Percentiles rank a stretch among this genome's conserved stretches.
Conservation (phyloP, 2,797 vertebrate species). For the Lutjanus argentimaculatus region DNA sequence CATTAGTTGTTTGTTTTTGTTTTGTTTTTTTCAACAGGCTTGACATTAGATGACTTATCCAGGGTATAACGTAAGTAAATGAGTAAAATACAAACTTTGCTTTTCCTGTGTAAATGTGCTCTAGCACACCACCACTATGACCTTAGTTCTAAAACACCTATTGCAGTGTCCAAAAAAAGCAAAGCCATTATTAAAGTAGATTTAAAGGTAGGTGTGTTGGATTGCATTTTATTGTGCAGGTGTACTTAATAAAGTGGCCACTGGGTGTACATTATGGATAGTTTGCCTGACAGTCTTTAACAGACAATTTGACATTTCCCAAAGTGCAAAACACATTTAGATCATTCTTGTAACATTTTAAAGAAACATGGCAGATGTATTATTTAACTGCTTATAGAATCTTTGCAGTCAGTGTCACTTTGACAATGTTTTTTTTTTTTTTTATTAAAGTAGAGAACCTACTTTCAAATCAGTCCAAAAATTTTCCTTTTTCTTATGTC, state of each 20-base stretch:
- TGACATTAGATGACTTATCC: no score
- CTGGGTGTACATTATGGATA: neutral
- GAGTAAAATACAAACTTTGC: no score
- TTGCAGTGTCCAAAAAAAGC: no score
- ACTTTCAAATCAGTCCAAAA: neutral
- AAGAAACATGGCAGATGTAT: neutral
- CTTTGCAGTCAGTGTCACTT: neutral
- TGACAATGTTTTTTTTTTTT: no score
- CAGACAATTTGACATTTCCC: neutral
- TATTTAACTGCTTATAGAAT: neutral
- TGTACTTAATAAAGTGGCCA: conserved; percentile 3
- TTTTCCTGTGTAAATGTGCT: no score
- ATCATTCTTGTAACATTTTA: neutral
- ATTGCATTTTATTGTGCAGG: neutral
- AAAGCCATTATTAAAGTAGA: neutral
- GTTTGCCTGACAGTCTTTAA: conserved; percentile 11
- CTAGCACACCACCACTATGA: no score
- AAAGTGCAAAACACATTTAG: neutral
- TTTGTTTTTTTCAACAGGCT: no score
- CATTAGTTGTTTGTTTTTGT: no score
- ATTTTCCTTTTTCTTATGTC: neutral
- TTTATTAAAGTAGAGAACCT: neutral
- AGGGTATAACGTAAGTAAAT: no score
- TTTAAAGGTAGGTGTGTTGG: neutral
- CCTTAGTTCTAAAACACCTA: no score